Evolutionary conservation across 37 sponge, comb jelly and placozoan species (phyloP).

Genomic region (Axinella damicornis): DNA sequence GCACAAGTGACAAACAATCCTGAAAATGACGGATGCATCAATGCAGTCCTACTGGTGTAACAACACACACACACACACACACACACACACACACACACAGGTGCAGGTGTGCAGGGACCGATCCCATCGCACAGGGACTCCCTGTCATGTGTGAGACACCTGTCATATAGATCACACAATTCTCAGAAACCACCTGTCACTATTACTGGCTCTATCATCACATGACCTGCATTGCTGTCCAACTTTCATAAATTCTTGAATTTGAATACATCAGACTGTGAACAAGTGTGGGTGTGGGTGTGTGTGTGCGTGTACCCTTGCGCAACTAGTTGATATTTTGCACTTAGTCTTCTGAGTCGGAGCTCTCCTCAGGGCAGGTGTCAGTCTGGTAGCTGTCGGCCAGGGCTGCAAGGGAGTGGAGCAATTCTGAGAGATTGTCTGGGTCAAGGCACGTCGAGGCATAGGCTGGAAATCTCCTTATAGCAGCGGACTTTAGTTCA

Average conservation of each 20-base stretch:
- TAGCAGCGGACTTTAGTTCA: background rate
- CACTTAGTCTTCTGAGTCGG: constrained; percentile 6
- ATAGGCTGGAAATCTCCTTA: constrained; percentile 25
- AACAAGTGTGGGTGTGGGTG: too few species aligned
- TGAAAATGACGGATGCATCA: constrained; percentile 99
- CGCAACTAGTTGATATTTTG: too few species aligned
- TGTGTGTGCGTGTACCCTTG: too few species aligned
- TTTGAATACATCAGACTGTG: too few species aligned
- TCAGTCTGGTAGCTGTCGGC: constrained; percentile 42
- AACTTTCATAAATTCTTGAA: too few species aligned
- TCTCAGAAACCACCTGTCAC: too few species aligned
- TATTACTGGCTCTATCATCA: too few species aligned
- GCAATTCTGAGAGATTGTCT: constrained; percentile 43
- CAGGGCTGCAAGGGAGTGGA: constrained; percentile 16
- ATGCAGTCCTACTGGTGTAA: constrained; percentile 97
- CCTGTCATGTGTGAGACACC: too few species aligned
- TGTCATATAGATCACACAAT: too few species aligned
- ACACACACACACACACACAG: background rate
- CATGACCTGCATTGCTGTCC: too few species aligned
- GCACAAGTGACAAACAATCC: constrained; percentile 99
- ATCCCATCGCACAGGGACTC: too few species aligned
- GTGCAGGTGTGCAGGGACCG: too few species aligned
- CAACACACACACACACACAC: constrained; percentile 3
- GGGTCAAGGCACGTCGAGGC: constrained; percentile 49
- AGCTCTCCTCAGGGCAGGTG: background rate